These are phyloP conservation scores for Rallus crepitans DNA, from an alignment of 2,797 vertebrate genomes.

Conservation along the genomic window DNA sequence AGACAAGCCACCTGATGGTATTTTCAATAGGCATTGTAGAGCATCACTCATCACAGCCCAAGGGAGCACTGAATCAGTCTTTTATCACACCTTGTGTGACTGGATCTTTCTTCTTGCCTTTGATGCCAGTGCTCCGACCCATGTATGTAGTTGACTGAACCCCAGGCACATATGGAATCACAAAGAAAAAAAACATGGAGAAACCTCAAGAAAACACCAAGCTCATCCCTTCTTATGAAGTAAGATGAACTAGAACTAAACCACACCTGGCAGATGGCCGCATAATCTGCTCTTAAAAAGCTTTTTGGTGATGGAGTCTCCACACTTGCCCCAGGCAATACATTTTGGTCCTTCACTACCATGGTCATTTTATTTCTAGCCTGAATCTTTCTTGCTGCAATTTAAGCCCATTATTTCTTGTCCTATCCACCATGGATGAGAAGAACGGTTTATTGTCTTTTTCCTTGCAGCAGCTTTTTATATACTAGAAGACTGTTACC, in stretches of 20 bases:
- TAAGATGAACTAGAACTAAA: neutral
- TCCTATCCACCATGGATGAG: neutral
- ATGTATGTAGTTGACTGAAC: neutral
- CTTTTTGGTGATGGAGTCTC: neutral
- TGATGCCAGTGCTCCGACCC: neutral
- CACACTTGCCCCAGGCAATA: neutral
- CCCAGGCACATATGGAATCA: neutral
- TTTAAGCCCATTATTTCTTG: slow-evolving; percentile 13
- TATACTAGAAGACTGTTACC: neutral
- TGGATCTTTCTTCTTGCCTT: neutral
- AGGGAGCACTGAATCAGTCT: neutral
- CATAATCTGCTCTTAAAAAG: neutral
- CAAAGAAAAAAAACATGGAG: neutral
- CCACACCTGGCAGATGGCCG: neutral
- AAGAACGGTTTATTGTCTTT: slow-evolving; percentile 8
- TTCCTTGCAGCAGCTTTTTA: slow-evolving; percentile 30
- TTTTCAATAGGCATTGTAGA: neutral
- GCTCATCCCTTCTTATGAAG: neutral
- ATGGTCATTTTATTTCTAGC: neutral
- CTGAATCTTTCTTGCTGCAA: neutral
- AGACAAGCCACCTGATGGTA: neutral
- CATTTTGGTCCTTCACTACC: neutral
- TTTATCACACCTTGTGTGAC: neutral
- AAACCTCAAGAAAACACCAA: neutral
- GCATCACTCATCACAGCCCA: neutral